Conservation (phyloP, 2,888 invertebrate genomes). For the Tachina grossa region DNA sequence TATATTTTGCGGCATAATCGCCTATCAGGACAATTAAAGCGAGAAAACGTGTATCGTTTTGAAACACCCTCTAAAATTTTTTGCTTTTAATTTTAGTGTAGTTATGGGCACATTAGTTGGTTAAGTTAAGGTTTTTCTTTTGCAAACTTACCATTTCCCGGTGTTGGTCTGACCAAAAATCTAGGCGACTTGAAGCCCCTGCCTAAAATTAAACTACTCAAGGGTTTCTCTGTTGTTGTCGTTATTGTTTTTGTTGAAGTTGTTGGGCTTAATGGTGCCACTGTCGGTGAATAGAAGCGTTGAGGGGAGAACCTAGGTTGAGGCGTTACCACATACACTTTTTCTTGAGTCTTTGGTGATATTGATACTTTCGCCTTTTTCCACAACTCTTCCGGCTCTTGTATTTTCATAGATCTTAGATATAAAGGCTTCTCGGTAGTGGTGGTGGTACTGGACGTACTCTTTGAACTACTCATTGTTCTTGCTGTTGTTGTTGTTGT, state of each 20-base stretch:
- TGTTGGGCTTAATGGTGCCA: background rate
- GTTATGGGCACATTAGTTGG: background rate
- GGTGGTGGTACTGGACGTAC: conserved; percentile 76
- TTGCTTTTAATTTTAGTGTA: background rate
- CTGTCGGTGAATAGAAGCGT: conserved; percentile 38
- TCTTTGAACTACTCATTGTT: conserved; percentile 66
- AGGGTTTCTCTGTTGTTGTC: conserved; percentile 56
- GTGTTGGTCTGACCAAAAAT: conserved; percentile 85
- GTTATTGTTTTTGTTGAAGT: conserved; percentile 54
- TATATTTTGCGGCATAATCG: too few relatives aligned
- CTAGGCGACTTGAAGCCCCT: conserved; percentile 81
- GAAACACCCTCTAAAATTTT: too few relatives aligned
- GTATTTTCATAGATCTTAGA: conserved; percentile 59
- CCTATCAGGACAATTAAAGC: background rate
- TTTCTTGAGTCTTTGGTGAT: conserved; percentile 90
- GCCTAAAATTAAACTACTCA: conserved; percentile 33
- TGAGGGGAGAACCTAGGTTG: conserved; percentile 83
- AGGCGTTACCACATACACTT: conserved; percentile 92
- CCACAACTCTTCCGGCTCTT: conserved; percentile 84
- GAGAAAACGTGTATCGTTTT: background rate
- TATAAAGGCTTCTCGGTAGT: conserved; percentile 83
- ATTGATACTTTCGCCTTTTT: conserved; percentile 87
- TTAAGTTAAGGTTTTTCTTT: conserved; percentile 56
- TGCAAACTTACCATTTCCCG: conserved; percentile 80
- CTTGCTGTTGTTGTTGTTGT: conserved; percentile 70